Evolutionary conservation across 2,888 invertebrate species (phyloP), one percentile per base, ranked within the genome.

Genomic region (Oxyscelio sp.): DNA sequence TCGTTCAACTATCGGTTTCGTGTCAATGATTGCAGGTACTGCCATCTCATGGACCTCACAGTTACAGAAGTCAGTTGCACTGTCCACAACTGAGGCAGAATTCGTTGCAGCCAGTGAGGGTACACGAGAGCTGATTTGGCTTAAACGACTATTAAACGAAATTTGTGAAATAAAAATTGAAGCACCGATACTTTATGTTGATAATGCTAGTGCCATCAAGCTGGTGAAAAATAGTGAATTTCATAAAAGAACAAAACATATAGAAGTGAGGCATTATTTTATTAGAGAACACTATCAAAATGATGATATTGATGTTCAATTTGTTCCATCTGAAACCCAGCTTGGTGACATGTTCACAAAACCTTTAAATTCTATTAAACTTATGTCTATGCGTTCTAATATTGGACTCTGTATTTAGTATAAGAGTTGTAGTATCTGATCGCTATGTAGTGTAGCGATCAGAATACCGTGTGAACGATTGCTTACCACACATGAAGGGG

Each of bases 1-100:
- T 5, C 27, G 56, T 4, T 70, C 56, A 4, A 70, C 70, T 45
- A 45, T 4, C 11, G 70, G 56, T 6, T 70, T 56, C 13, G 56
- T 58, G 3, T 56, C 56, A 9, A 2, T 21, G n/a, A 9, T 70
- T 11, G 34, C 1, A 1, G 21, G n/a, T n/a, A n/a, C n/a, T n/a
- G n/a, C n/a, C n/a, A n/a, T n/a, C n/a, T n/a, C n/a, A n/a, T n/a
- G n/a, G n/a, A n/a, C n/a, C n/a, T n/a, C n/a, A n/a, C n/a, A n/a
- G n/a, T n/a, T n/a, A n/a, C n/a, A n/a, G n/a, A n/a, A n/a, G n/a
- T n/a, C n/a, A n/a, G n/a, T n/a, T n/a, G n/a, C n/a, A 11, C n/a
- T n/a, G n/a, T n/a, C n/a, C n/a, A n/a, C n/a, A n/a, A n/a, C n/a
- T n/a, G n/a, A n/a, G n/a, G n/a, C 34, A 5, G 34, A 34, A 34